Percentiles rank a stretch among this genome's conserved stretches.
phyloP scores from a whole-genome alignment of 2,888 invertebrate genomes.

The Lasioglossum lativentre region DNA sequence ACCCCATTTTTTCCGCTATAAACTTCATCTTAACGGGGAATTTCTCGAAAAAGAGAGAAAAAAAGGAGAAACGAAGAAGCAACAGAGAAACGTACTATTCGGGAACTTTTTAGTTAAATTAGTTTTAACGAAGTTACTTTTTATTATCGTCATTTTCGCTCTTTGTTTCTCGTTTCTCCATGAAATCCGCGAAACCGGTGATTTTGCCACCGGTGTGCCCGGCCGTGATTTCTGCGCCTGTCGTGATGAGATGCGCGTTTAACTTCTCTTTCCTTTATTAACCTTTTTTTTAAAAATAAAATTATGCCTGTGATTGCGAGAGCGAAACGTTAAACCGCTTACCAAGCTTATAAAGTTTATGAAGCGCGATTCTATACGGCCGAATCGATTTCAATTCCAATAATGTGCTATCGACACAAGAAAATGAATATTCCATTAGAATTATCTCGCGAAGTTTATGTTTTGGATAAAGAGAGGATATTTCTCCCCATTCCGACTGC shows the following conservation, averaged over 20 bases:
- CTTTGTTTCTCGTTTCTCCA: constrained; percentile 22
- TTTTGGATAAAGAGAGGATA: constrained; percentile 1
- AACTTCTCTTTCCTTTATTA: not conserved
- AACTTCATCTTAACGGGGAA: constrained; percentile 46
- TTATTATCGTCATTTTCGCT: constrained; percentile 54
- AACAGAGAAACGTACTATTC: constrained; percentile 45
- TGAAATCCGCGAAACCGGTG: constrained; percentile 2
- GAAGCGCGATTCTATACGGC: constrained; percentile 13
- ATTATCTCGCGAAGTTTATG: constrained; percentile 6
- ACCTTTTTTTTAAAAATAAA: constrained; percentile 25
- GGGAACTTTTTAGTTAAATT: constrained; percentile 51
- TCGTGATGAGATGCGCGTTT: not conserved
- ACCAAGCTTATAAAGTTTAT: constrained; percentile 15
- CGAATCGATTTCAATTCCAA: constrained; percentile 10
- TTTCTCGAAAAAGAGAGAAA: constrained; percentile 10
- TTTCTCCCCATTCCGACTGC: not conserved
- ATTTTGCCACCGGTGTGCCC: constrained; percentile 18
- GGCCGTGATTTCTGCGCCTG: not conserved
- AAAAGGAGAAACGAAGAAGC: not conserved
- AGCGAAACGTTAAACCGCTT: constrained; percentile 22
- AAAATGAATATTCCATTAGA: constrained; percentile 6
- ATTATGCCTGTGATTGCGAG: constrained; percentile 25
- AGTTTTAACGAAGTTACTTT: constrained; percentile 59
- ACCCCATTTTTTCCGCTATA: constrained; percentile 50
- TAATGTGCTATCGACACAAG: not conserved